These are phyloP conservation scores for Meles meles DNA, from an alignment of 2,113 vertebrate species.

Conservation along the genomic window DNA sequence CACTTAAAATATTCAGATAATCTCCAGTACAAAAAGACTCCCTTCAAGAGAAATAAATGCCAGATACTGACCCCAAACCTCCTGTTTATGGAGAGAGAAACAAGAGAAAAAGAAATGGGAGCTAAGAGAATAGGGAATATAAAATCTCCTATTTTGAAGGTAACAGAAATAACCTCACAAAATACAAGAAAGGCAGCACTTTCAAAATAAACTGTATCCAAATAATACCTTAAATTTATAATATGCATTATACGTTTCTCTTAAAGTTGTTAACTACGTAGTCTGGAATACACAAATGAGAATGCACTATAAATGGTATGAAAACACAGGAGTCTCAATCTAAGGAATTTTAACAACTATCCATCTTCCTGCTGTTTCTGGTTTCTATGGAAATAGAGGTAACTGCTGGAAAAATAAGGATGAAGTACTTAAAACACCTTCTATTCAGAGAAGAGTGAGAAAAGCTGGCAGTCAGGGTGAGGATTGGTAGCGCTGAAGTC, in stretches of 20 bases:
- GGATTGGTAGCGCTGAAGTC: neutral
- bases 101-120: constrained; percentile 7
- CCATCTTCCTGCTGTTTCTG: constrained; percentile 26
- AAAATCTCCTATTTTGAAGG: neutral
- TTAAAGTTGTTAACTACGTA: neutral
- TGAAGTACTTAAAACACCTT: constrained; percentile 42
- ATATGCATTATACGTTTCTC: neutral
- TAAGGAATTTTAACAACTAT: constrained; percentile 3
- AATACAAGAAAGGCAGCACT: neutral
- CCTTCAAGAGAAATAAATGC: constrained; percentile 29
- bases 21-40: neutral
- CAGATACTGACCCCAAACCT: neutral
- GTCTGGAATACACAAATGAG: neutral
- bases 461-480: neutral
- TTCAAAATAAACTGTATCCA: constrained; percentile 24
- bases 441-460: constrained; percentile 53
- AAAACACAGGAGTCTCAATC: constrained; percentile 11
- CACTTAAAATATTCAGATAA: constrained; percentile 36
- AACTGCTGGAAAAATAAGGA: constrained; percentile 37
- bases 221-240: constrained; percentile 12
- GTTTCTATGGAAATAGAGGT: constrained; percentile 35
- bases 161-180: constrained; percentile 30
- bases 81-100: constrained; percentile 8
- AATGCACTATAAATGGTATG: neutral
- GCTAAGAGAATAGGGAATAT: neutral